These are phyloP conservation scores for Drosophila kuntzei DNA, from an alignment of 2,888 invertebrate species.

Conservation along the genomic window DNA sequence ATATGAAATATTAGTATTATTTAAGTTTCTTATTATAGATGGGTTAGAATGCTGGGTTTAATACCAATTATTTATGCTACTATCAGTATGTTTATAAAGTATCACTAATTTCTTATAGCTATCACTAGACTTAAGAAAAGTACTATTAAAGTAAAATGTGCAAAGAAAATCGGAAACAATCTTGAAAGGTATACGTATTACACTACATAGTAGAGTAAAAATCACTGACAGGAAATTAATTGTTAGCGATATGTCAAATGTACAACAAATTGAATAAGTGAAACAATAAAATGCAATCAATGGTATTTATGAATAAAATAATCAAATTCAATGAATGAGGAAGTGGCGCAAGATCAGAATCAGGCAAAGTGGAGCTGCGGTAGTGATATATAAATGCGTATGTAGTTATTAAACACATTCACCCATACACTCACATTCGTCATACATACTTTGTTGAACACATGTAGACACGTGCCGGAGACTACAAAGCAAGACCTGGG, in stretches of 20 bases:
- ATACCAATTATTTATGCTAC: too few species aligned
- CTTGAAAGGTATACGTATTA: too few species aligned
- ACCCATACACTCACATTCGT: constrained; percentile 1
- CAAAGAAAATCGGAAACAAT: too few species aligned
- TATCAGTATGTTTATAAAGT: too few species aligned
- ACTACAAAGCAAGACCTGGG: constrained; percentile 9
- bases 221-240: constrained; percentile 7
- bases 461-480: constrained; percentile 20
- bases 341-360: constrained; percentile 32
- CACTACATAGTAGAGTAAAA: background rate
- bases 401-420: constrained; percentile 48
- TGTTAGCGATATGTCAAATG: constrained; percentile 10
- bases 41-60: too few species aligned
- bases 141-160: background rate
- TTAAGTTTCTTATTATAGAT: too few species aligned
- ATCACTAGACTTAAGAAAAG: background rate
- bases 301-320: constrained; percentile 29
- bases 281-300: constrained; percentile 49
- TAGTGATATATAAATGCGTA: constrained; percentile 54
- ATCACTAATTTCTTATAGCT: too few species aligned
- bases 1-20: too few species aligned
- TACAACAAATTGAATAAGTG: constrained; percentile 13
- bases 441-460: constrained; percentile 21
- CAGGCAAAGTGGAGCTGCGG: constrained; percentile 49
- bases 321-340: constrained; percentile 43